Base-by-base conservation (phyloP, 2,888 invertebrate genomes). In the Melitaea athalia region DNA sequence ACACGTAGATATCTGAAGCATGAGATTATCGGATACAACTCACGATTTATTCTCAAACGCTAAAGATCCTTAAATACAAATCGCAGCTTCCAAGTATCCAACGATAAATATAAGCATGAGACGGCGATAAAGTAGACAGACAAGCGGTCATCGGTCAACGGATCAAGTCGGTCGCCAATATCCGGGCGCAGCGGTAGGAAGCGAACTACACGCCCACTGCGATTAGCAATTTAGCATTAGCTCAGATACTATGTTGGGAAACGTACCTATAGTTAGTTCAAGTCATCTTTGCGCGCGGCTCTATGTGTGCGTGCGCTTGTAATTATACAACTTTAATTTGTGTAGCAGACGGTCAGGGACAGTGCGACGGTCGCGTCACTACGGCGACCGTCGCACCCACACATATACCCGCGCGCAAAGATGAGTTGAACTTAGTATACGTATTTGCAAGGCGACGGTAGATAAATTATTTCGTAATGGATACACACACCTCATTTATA, bases 131-230 rank as follows among this genome's bases (percentile, higher is more conserved):
- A 74, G 72, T 63, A 52, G 63, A 69, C 64, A 62, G 65, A 67
- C 68, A 61, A 45, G 62, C 69, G 65, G 72, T 66, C 69, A 75
- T 72, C 72, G 75, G 74, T 73, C 71, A 71, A 66, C 74, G 75
- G 73, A 75, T 75, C 74, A 71, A 73, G 75, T 72, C 69, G 62
- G 72, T 69, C 63, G 74, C 64, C 74, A 74, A 76, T 76, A 75
- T 76, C 75, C 76, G 72, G 69, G 60, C 79, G 72, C 75, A 75
- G 80, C 42, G 53, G 53, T 53, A 66, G 61, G 52, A 52, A 52
- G 61, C 47, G 60, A 53, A 53, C 60, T 61, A 53, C 65, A 65
- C 60, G 59, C 61, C 61, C 66, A 53, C 53, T 66, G 12, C 66
- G 66, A 66, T 66, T 61, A n/a, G n/a, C n/a, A n/a, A n/a, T n/a